These are phyloP conservation scores for Pachyuromys duprasi DNA, from an alignment of 2,797 vertebrate genomes.

Conservation along the genomic window DNA sequence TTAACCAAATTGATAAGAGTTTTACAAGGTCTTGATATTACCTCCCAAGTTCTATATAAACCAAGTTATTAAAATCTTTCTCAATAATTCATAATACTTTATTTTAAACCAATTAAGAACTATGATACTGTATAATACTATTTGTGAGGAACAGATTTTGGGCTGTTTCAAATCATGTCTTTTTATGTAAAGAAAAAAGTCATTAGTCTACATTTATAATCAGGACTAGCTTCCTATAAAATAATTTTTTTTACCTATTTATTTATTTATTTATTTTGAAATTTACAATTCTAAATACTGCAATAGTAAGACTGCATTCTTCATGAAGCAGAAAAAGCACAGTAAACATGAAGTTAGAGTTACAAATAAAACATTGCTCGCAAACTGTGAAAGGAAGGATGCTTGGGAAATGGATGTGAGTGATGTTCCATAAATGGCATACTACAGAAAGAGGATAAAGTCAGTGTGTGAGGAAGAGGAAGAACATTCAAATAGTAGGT, in stretches of 20 bases:
- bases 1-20: slow-evolving; percentile 12
- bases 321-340: slow-evolving; percentile 81
- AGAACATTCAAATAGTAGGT: not conserved
- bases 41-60: not conserved
- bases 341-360: slow-evolving; percentile 82
- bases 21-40: slow-evolving; percentile 52
- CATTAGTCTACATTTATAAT: slow-evolving; percentile 82
- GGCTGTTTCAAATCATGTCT: slow-evolving; percentile 74
- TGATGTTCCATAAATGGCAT: slow-evolving; percentile 67
- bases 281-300: slow-evolving; percentile 83
- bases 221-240: slow-evolving; percentile 82
- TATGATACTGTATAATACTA: slow-evolving; percentile 44
- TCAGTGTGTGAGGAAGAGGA: not conserved
- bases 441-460: not conserved
- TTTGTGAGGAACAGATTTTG: slow-evolving; percentile 71
- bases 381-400: slow-evolving; percentile 68
- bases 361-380: slow-evolving; percentile 80
- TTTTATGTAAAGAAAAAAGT: slow-evolving; percentile 73
- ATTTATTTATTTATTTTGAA: slow-evolving; percentile 84
- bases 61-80: slow-evolving; percentile 21
- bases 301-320: slow-evolving; percentile 81
- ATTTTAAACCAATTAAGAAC: slow-evolving; percentile 63
- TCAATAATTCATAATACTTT: slow-evolving; percentile 63
- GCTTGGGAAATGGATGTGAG: slow-evolving; percentile 73
- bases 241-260: slow-evolving; percentile 84